Base-by-base conservation (phyloP, 2,113 vertebrate genomes). In the Ageneiosus marmoratus region DNA sequence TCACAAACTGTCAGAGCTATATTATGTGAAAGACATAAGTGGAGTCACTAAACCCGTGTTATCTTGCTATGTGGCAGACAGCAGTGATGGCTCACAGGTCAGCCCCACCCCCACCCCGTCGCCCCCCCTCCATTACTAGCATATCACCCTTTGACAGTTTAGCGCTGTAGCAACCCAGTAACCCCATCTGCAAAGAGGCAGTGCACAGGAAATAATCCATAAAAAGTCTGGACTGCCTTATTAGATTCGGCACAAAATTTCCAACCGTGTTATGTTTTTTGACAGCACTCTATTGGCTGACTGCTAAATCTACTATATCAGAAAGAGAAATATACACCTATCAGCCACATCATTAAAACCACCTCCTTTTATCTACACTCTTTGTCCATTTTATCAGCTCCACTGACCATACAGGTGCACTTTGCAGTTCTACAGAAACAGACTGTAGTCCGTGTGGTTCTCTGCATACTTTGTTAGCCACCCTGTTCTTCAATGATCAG, bases 31-130 rank as follows among this genome's bases (percentile, higher is more conserved):
- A 56, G 34, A 72, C 79, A 56, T 86, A 79, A 76, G 79, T 27
- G n/a, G 79, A 60, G 53, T 81, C 81, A 81, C 77, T 73, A 83
- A 75, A 69, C 53, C 56, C 32, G 50, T 51, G 41, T 51, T 81
- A 13, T 50, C 44, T 50, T 20, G 20, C 65, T 58, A 46, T 74
- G 41, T 55, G 63, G 72, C 78, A 77, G 77, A 78, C 51, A 11
- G 51, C 70, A 24, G 55, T 73, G 75, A 74, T 7, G 27, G 60
- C 60, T 41, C 48, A 58, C 53, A 67, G 73, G 51, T 37, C 34
- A 18, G 16, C 55, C 29, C 4, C 34, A 41, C 8, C 44, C 16
- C 60, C 48, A 48, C 37, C 5, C 37, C 37, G n/a, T n/a, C n/a
- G n/a, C 37, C 37, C 37, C 37, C 37, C 37, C 37, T 41, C 5